Conservation (phyloP, 2,797 vertebrate genomes). For the Sebastes hubbsi region DNA sequence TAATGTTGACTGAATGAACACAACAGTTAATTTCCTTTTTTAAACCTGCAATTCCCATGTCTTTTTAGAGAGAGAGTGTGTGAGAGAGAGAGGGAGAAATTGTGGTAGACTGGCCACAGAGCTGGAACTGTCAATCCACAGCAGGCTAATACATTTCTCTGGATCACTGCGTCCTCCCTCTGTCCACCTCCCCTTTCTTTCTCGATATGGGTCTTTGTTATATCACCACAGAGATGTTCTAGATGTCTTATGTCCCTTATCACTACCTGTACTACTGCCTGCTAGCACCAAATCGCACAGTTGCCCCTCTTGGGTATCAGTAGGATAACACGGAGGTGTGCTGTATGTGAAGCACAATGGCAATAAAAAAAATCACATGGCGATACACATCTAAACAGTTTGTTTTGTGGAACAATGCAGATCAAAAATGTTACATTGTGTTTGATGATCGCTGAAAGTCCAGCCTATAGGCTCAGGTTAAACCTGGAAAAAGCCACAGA, state of each 20-base stretch:
- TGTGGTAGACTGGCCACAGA: not conserved
- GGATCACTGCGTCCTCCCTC: constrained; percentile 29
- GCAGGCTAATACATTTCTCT: constrained; percentile 50
- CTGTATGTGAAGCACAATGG: not conserved
- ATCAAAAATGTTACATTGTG: not conserved
- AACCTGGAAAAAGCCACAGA: not conserved
- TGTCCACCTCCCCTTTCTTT: constrained; percentile 10
- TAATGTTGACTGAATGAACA: not conserved
- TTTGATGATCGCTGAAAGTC: not conserved
- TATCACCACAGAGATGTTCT: not conserved
- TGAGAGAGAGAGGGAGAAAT: not conserved
- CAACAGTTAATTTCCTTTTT: not conserved
- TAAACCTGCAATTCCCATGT: not conserved
- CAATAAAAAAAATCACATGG: not conserved
- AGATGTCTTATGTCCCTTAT: not conserved
- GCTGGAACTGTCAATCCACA: constrained; percentile 29
- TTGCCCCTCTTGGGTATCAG: not conserved
- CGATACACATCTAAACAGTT: not conserved
- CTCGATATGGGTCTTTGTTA: constrained; percentile 9
- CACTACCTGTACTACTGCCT: not conserved
- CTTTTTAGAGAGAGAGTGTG: not conserved
- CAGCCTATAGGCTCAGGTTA: not conserved
- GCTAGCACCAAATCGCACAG: not conserved
- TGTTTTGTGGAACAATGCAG: not conserved
- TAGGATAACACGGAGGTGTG: not conserved